These are phyloP conservation scores for Apeltes quadracus DNA, from an alignment of 2,113 vertebrate genomes.

Conservation along the genomic window DNA sequence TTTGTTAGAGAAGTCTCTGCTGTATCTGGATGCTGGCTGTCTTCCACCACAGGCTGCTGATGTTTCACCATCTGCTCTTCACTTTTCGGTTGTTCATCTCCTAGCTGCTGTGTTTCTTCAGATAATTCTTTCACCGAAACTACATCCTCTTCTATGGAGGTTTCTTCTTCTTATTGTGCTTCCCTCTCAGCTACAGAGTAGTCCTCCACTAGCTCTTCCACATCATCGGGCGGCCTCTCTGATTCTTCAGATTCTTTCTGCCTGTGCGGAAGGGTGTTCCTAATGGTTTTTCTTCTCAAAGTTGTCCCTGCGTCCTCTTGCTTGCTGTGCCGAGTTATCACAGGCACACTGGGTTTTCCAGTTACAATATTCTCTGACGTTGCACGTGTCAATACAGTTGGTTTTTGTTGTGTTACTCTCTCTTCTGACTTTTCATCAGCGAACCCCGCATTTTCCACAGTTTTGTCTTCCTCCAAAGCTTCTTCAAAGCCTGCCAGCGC, in stretches of 20 bases:
- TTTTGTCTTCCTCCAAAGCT: background rate
- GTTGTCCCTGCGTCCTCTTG: background rate
- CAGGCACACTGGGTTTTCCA: background rate
- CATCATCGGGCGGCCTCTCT: background rate
- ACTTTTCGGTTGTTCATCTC: background rate
- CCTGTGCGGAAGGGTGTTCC: background rate
- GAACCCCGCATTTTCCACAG: too few relatives aligned
- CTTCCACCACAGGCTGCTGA: background rate
- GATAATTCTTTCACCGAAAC: background rate
- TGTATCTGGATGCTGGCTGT: background rate
- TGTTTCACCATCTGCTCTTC: background rate
- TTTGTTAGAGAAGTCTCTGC: background rate
- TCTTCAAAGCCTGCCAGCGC: too few relatives aligned
- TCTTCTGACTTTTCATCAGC: background rate
- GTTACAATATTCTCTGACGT: background rate
- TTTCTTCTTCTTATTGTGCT: background rate
- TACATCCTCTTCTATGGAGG: background rate
- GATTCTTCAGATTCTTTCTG: background rate
- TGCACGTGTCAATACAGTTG: background rate
- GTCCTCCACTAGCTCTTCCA: background rate
- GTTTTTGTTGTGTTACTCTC: background rate
- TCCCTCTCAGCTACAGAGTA: background rate
- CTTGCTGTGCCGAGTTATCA: background rate
- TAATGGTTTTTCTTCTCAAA: slow-evolving; percentile 22
- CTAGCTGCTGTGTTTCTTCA: background rate